Percentiles rank a stretch among this genome's conserved stretches.
Evolutionary conservation across 2,797 vertebrate genomes (phyloP).

Genomic region (Aulostomus chinensis): DNA sequence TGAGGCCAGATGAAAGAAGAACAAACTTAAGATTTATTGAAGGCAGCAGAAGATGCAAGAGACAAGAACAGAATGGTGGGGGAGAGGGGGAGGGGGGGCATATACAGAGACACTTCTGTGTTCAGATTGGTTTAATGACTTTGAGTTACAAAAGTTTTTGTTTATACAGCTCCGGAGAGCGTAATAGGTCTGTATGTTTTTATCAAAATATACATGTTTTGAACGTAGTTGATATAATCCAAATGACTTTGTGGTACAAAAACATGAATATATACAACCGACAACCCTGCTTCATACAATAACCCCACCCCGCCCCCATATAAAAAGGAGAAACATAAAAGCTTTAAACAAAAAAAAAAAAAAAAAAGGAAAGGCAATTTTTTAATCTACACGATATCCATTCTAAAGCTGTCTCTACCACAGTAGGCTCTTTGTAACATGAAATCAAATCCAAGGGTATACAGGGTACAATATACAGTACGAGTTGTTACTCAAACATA

Average conservation of each 20-base stretch:
- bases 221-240: constrained; percentile 85
- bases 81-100: constrained; percentile 45
- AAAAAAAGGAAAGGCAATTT: constrained; percentile 52
- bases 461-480: constrained; percentile 60
- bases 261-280: constrained; percentile 95
- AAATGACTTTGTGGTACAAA: constrained; percentile 88
- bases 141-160: constrained; percentile 77
- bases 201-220: constrained; percentile 92
- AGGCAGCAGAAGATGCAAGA: constrained; percentile 72
- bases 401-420: constrained; percentile 60
- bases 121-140: constrained; percentile 81
- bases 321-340: constrained; percentile 72
- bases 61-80: constrained; percentile 62
- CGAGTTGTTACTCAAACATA: constrained; percentile 32
- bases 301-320: constrained; percentile 61
- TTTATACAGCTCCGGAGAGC: constrained; percentile 72
- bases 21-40: constrained; percentile 84
- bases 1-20: constrained; percentile 75
- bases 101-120: constrained; percentile 71
- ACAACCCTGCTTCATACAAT: constrained; percentile 67
- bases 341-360: constrained; percentile 60
- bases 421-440: constrained; percentile 51
- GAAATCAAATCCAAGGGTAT: constrained; percentile 45
- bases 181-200: constrained; percentile 66
- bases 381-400: constrained; percentile 57